These are phyloP conservation scores for Adelphocoris suturalis DNA, from an alignment of 2,888 invertebrate species.

Conservation along the genomic window DNA sequence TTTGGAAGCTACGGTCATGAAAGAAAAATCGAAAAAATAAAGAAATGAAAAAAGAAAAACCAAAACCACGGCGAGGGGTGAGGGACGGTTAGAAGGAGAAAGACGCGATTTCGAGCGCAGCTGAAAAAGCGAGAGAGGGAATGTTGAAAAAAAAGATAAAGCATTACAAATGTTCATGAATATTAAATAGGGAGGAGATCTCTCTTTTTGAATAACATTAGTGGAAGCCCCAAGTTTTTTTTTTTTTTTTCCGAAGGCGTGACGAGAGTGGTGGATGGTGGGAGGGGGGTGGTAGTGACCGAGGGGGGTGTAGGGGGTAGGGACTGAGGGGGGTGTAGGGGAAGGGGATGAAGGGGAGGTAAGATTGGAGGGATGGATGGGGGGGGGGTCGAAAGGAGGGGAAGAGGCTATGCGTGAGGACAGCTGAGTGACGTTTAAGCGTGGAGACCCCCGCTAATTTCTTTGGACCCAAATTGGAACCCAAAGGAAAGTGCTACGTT, in stretches of 20 bases:
- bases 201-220: slow-evolving; percentile 74
- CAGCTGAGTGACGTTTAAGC: not conserved
- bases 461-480: too few species aligned
- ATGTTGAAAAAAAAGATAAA: slow-evolving; percentile 71
- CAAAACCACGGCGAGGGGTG: slow-evolving; percentile 63
- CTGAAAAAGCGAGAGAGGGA: slow-evolving; percentile 37
- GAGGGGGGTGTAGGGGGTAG: too few species aligned
- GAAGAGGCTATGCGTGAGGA: not conserved
- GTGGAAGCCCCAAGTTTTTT: slow-evolving; percentile 54
- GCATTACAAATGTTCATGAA: slow-evolving; percentile 75
- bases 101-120: not conserved
- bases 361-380: too few species aligned
- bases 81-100: slow-evolving; percentile 51
- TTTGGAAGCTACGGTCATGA: slow-evolving; percentile 29
- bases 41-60: slow-evolving; percentile 40
- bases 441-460: too few species aligned
- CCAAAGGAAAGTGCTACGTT: too few species aligned
- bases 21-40: slow-evolving; percentile 22
- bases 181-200: slow-evolving; percentile 73
- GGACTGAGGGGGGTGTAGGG: too few species aligned
- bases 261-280: not conserved
- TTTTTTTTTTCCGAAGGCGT: not conserved
- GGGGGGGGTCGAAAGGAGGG: not conserved
- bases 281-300: too few species aligned
- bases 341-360: not conserved